Percentiles rank a stretch among this genome's conserved stretches.
Evolutionary conservation across 2,888 invertebrate genomes (phyloP).

Genomic region (Caenorhabditis sulstoni): DNA sequence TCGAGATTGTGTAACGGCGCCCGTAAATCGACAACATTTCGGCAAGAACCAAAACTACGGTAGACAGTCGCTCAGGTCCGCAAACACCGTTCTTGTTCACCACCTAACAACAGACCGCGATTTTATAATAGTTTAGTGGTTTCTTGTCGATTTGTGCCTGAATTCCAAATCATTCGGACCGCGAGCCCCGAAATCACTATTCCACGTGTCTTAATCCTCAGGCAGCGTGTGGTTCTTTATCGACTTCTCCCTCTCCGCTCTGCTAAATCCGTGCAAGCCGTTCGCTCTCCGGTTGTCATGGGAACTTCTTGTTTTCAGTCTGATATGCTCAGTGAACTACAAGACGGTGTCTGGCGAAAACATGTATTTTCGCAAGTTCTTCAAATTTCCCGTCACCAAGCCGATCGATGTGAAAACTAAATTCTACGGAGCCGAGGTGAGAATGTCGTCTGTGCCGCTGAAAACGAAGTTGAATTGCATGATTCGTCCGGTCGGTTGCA

Average conservation of each 20-base stretch:
- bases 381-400: slow-evolving; percentile 95
- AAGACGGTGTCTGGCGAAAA: slow-evolving; percentile 86
- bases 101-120: not conserved
- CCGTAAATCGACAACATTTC: too few relatives aligned
- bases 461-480: slow-evolving; percentile 80
- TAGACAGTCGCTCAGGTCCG: too few relatives aligned
- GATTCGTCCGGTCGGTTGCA: slow-evolving; percentile 33
- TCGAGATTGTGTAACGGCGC: too few relatives aligned
- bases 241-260: not conserved
- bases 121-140: too few relatives aligned
- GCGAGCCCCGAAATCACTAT: too few relatives aligned
- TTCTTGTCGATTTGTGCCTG: too few relatives aligned
- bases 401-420: slow-evolving; percentile 98
- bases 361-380: slow-evolving; percentile 94
- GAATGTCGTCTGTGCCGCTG: not conserved
- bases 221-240: slow-evolving; percentile 12
- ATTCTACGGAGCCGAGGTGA: slow-evolving; percentile 91
- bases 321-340: slow-evolving; percentile 97
- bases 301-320: slow-evolving; percentile 83
- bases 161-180: too few relatives aligned
- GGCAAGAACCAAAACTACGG: too few relatives aligned
- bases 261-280: too few relatives aligned
- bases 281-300: not conserved
- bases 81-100: too few relatives aligned
- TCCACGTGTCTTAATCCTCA: too few relatives aligned